A percentile compares a stretch with the other conserved stretches of the same genome.
Conservation (phyloP, 1,140 invertebrate genomes). For the Drosophila triauraria region DNA sequence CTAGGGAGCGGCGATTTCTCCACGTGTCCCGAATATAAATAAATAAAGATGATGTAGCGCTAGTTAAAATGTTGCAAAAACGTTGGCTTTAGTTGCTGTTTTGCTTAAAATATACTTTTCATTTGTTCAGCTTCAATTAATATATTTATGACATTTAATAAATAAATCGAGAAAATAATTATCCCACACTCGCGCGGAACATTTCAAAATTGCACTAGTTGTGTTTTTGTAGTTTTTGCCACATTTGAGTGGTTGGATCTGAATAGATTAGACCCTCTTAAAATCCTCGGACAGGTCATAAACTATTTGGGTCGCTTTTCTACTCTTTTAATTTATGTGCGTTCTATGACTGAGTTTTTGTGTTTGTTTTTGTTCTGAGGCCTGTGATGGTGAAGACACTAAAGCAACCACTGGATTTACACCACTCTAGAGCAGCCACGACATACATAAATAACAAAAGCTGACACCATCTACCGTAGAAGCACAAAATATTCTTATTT, state of each 20-base stretch:
- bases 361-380: conserved; percentile 10
- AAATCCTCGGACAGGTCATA: conserved; percentile 30
- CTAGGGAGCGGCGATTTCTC: conserved; percentile 21
- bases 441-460: conserved; percentile 57
- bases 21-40: conserved; percentile 28
- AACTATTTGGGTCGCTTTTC: conserved; percentile 31
- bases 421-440: conserved; percentile 18
- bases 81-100: conserved; percentile 17
- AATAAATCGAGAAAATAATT: conserved; percentile 6
- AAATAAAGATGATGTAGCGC: conserved; percentile 35
- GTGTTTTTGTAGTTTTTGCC: no score
- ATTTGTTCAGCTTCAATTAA: not conserved
- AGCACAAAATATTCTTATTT: not conserved
- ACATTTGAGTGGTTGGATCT: not conserved
- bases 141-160: not conserved
- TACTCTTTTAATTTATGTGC: conserved; percentile 55
- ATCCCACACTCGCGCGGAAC: conserved; percentile 60
- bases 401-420: conserved; percentile 52
- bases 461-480: not conserved
- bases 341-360: conserved; percentile 50
- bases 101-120: conserved; percentile 9
- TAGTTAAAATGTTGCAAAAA: conserved; percentile 30
- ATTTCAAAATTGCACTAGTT: conserved; percentile 14
- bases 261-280: not conserved
- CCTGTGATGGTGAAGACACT: conserved; percentile 26